Base-by-base conservation (phyloP, 1,140 invertebrate species). In the Drosophila lini region DNA sequence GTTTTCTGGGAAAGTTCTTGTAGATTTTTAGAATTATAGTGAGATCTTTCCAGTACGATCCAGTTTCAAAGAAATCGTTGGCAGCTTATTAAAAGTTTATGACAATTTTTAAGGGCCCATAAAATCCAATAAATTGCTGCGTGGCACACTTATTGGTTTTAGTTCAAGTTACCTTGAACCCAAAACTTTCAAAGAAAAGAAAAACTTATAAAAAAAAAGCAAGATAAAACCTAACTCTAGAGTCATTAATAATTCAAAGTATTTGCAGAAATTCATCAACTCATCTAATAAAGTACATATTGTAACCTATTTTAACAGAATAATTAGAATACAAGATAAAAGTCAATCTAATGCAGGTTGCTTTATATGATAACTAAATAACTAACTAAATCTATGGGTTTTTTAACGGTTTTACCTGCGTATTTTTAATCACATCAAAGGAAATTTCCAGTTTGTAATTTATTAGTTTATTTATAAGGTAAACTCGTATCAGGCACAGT, bases 131-230 rank as follows among this genome's bases (percentile, higher is more conserved):
- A 15, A 34, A 36, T 34, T 5, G 16, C 32, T 36, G 32, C 32
- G 32, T 36, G 50, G 50, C 50, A 53, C 50, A 53, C 16, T 34
- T 22, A 53, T 9, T 15, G 32, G 9, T 22, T 22, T 53, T 22
- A 11, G 50, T 6, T 34, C 0, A 8, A 25, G 3, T n/a, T n/a
- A 36, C 52, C 52, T 55, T 55, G 32, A 38, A 38, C 52, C 32
- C 32, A 25, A 22, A 22, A 15, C 19, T 36, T 22, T 3, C 10
- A 22, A 36, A 36, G 4, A 36, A 22, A 53, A 19, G 0, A 19
- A 15, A 52, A 15, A 28, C 5, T 22, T 5, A 3, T 19, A 13
- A 36, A 36, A 36, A 44, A 44, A 10, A 44, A n/a, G n/a, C 5
- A 22, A 42, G 0, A 19, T 5, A 19, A 13, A 13, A 44, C 10